Percentiles rank a stretch among this genome's conserved stretches.
These are phyloP conservation scores for Vultur gryphus DNA, from an alignment of 2,797 vertebrate species.

Conservation along the genomic window DNA sequence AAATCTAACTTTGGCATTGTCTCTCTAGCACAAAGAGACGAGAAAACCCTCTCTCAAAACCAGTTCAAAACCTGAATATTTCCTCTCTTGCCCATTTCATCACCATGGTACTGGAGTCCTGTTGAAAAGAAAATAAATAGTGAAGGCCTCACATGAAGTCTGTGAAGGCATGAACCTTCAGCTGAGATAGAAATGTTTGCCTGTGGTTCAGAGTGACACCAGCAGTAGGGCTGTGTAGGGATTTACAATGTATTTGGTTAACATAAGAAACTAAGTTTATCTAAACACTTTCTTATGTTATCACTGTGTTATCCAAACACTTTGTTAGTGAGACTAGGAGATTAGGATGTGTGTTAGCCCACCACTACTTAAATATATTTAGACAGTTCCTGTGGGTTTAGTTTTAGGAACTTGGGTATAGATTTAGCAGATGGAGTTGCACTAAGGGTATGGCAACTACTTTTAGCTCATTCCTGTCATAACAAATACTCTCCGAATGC, in stretches of 20 bases:
- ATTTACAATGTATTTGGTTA: constrained; percentile 14
- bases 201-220: neutral
- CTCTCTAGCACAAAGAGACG: neutral
- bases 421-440: neutral
- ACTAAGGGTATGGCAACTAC: neutral
- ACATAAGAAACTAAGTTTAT: constrained; percentile 4
- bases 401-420: neutral
- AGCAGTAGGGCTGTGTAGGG: neutral
- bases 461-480: neutral
- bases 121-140: constrained; percentile 19
- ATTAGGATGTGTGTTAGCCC: neutral
- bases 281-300: constrained; percentile 25
- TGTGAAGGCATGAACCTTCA: neutral
- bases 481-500: neutral
- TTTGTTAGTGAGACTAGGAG: neutral
- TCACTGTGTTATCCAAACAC: constrained; percentile 21
- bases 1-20: neutral
- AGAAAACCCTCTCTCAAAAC: neutral
- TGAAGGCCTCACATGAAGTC: neutral
- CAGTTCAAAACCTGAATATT: neutral
- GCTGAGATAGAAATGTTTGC: neutral
- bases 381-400: neutral
- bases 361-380: neutral
- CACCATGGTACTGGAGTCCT: neutral
- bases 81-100: neutral